A percentile compares a stretch with the other conserved stretches of the same genome.
These are phyloP conservation scores for Ursus arctos DNA, from an alignment of 2,113 vertebrate genomes.

Conservation along the genomic window DNA sequence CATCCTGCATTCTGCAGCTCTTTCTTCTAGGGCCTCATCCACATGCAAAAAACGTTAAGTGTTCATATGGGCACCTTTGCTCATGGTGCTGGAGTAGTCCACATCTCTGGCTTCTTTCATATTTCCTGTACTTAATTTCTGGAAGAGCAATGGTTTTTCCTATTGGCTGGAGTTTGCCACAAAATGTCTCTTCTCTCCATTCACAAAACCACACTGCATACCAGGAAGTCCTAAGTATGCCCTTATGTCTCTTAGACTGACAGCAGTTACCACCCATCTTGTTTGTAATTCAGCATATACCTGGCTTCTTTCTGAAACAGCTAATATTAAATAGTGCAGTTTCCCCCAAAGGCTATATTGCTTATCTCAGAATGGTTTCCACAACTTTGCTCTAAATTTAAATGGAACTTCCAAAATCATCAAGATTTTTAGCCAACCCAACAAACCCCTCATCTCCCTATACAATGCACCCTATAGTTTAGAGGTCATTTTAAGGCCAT, in stretches of 20 bases:
- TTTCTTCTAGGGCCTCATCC: neutral
- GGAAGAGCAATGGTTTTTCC: constrained; percentile 38
- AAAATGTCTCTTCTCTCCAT: constrained; percentile 2
- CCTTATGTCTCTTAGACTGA: neutral
- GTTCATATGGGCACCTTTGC: neutral
- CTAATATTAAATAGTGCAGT: neutral
- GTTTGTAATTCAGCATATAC: neutral
- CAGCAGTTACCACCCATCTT: neutral
- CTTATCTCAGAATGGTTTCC: neutral
- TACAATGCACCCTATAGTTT: neutral
- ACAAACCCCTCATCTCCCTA: neutral
- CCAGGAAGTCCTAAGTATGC: neutral
- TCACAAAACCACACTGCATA: constrained; percentile 12
- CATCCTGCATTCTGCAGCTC: neutral
- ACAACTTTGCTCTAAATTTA: constrained; percentile 39
- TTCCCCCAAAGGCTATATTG: neutral
- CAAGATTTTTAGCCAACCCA: neutral
- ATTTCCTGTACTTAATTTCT: constrained; percentile 37
- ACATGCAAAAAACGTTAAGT: neutral
- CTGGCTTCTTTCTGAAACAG: constrained; percentile 18
- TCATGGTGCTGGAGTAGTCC: neutral
- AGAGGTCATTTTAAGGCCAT: neutral
- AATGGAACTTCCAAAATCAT: constrained; percentile 52
- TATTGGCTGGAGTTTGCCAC: neutral
- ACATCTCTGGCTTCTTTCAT: neutral